Conservation (phyloP, 2,888 invertebrate genomes). For the Tetragonisca angustula region DNA sequence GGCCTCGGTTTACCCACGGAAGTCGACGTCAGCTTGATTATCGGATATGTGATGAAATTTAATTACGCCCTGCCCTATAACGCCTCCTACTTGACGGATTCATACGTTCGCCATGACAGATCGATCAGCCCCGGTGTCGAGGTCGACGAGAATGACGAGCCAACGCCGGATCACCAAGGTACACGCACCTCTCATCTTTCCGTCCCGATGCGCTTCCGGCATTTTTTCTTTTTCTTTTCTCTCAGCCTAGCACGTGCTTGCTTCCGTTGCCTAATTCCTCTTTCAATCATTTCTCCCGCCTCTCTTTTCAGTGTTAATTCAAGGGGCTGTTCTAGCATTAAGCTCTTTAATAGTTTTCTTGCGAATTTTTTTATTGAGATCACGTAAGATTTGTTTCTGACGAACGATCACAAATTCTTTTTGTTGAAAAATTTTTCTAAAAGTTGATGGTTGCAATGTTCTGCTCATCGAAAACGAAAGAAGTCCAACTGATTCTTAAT, state of each 20-base stretch:
- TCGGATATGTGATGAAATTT: conserved; percentile 84
- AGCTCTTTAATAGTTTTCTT: no score
- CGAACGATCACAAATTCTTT: no score
- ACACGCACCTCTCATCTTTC: not conserved
- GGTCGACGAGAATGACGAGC: conserved; percentile 30
- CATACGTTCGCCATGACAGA: conserved; percentile 85
- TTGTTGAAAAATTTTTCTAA: no score
- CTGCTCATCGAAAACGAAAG: no score
- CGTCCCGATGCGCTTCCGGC: conserved; percentile 7
- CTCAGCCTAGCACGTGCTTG: no score
- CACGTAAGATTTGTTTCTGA: no score
- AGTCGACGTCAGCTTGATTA: conserved; percentile 83
- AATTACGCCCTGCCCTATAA: conserved; percentile 82
- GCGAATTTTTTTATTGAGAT: no score
- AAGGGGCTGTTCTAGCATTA: no score
- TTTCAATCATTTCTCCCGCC: not conserved
- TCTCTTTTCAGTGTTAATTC: not conserved
- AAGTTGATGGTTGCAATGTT: no score
- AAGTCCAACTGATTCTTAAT: no score
- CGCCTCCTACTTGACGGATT: conserved; percentile 78
- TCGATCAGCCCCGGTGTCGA: conserved; percentile 70
- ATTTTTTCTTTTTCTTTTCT: not conserved
- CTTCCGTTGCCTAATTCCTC: not conserved
- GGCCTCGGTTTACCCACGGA: conserved; percentile 85
- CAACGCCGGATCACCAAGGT: conserved; percentile 38